Evolutionary conservation across 1,140 invertebrate genomes (phyloP), one percentile per base, ranked within the genome.

Genomic region (Araneus ventricosus): DNA sequence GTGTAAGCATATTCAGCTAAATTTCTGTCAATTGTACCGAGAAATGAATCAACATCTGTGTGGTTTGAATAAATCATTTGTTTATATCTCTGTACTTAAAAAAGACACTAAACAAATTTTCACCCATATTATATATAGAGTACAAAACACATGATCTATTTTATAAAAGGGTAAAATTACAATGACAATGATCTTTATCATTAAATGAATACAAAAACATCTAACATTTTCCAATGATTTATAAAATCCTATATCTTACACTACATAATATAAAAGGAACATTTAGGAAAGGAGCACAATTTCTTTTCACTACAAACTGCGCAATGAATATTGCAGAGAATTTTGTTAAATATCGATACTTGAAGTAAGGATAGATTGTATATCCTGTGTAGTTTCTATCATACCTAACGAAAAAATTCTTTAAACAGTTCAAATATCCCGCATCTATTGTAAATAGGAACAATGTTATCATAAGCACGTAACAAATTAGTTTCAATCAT

Each of bases 181-280:
- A 52, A 52, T 14, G 17, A 52, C 45, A n/a, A n/a, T n/a, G n/a
- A n/a, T n/a, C n/a, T n/a, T 52, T 80, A 67, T 7, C 27, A 67
- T 14, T n/a, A 67, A 84, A 24, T 63, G n/a, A n/a, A 82, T 27
- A 39, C n/a, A 22, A 82, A 3, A 82, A 6, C 39, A 41, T 20
- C 2, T 82, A 82, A 82, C 80, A 45, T 22, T 67, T 80, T 82
- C 4, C 80, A 82, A 14, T 3, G 5, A 45, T 82, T 82, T 82
- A 82, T 82, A 82, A 82, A 82, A 82, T 14, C 22, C 80, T 82
- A 82, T 82, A 82, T 45, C 27, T n/a, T 82, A 82, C 34, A 80
- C 75, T 45, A n/a, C 27, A 27, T 41, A 52, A 45, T n/a, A 45
- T 4, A 24, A 39, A 45, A 82, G n/a, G 45, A 82, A 27, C 80